phyloP scores from a whole-genome alignment of 23 tunicate genomes.

The Halocynthia roretzi region DNA sequence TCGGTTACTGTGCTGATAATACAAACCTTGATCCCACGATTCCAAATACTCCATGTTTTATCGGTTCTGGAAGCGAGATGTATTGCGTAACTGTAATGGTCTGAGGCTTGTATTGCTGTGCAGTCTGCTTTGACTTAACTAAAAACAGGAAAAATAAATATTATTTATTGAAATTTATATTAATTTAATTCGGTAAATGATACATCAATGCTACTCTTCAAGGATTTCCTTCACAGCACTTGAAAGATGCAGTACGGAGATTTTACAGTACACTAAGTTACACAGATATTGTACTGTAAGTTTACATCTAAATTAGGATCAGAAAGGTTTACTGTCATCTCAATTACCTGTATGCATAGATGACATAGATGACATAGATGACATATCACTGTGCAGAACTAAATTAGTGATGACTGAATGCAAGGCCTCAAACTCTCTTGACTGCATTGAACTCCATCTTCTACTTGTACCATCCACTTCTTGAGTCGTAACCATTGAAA shows the following conservation, averaged over 20 bases:
- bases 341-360: conserved; percentile 36
- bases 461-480: conserved; percentile 30
- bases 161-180: too few relatives aligned
- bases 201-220: too few relatives aligned
- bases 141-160: background rate
- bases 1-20: background rate
- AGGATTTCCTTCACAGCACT: too few relatives aligned
- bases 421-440: conserved; percentile 58
- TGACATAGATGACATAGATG: conserved; percentile 24
- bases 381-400: conserved; percentile 49
- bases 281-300: too few relatives aligned
- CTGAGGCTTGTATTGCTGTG: conserved; percentile 21
- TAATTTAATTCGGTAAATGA: too few relatives aligned
- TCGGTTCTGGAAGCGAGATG: conserved; percentile 21
- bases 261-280: too few relatives aligned
- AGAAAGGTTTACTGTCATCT: too few relatives aligned
- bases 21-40: conserved; percentile 44
- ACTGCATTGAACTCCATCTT: conserved; percentile 80
- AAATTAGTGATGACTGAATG: conserved; percentile 47
- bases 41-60: conserved; percentile 32
- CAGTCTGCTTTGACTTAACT: conserved; percentile 1
- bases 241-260: too few relatives aligned
- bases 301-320: too few relatives aligned
- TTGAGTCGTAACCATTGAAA: background rate
- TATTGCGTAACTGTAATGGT: conserved; percentile 23